These are phyloP conservation scores for Podilymbus podiceps DNA, from an alignment of 2,113 vertebrate genomes.

Conservation along the genomic window DNA sequence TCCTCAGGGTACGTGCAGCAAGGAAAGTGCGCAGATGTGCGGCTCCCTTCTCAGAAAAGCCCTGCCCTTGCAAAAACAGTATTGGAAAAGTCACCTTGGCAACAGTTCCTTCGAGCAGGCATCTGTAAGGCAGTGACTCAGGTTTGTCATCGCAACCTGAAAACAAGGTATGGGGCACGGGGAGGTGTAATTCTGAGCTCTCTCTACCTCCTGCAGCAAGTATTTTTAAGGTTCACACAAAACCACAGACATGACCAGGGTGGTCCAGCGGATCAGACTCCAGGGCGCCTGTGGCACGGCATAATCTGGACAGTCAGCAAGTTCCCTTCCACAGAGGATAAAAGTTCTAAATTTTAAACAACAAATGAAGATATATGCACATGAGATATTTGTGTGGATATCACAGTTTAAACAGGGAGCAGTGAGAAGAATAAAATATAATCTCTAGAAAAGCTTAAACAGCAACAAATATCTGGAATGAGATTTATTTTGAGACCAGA, in stretches of 20 bases:
- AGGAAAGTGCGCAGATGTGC: not conserved
- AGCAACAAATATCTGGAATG: not conserved
- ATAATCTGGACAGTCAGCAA: not conserved
- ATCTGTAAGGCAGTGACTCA: constrained; percentile 23
- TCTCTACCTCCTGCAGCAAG: not conserved
- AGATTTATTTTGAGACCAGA: not conserved
- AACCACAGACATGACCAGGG: not conserved
- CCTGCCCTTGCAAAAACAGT: not conserved
- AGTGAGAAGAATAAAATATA: not conserved
- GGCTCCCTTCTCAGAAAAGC: not conserved
- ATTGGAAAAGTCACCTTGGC: constrained; percentile 29
- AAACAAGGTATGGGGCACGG: not conserved
- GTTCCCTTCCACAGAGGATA: not conserved
- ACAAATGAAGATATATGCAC: not conserved
- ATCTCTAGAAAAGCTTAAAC: not conserved
- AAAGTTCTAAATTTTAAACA: not conserved
- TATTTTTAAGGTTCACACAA: not conserved
- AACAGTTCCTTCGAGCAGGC: not conserved
- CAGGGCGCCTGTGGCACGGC: not conserved
- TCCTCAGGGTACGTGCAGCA: fast-evolving
- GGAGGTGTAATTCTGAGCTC: not conserved
- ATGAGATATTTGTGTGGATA: not conserved
- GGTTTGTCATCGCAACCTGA: not conserved
- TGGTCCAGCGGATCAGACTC: not conserved
- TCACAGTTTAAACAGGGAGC: not conserved